Evolutionary conservation across 1,140 invertebrate species (phyloP), one percentile per base, ranked within the genome.

Genomic region (Tetraneura akinire): DNA sequence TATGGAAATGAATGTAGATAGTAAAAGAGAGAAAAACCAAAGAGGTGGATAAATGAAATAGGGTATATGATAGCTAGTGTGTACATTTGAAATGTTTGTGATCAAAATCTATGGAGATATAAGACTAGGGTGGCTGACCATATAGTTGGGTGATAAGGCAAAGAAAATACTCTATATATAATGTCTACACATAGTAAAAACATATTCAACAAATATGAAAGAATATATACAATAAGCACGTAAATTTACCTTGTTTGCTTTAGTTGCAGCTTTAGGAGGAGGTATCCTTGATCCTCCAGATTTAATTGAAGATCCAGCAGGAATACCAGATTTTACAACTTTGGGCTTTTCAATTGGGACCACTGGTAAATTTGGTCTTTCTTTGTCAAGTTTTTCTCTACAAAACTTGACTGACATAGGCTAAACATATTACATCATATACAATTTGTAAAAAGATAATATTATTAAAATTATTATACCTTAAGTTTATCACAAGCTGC

Each of bases 401-500:
- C 53, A 55, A 42, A 78, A 62, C 21, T 62, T 78, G 11, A 78
- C 74, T 62, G 74, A 78, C 74, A 78, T 78, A 29, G 74, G 55
- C 74, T 78, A 29, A 78, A 78, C 45, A 78, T 11, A 23, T 9
- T 42, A 57, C 21, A 37, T 16, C 23, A 53, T 57, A 57, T 8
- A 23, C 3, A 9, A 13, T 73, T 32, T 5, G 51, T 32, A 37
- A 11, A 26, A 68, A 2, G 55, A 21, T 42, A 21, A 29, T 26
- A 53, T 29, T 1, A 62, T 42, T 57, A 42, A 42, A 51, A 45
- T n/a, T n/a, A 68, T 23, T n/a, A 78, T 74, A 84, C 84, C 89
- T 96, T 96, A 1, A 96, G 85, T 85, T 94, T 95, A 83, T 93
- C 92, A 14, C 92, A 88, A 53, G 91, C 91, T 81, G 91, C 91